Conservation (phyloP, 2,888 invertebrate species). For the Pteria penguin region DNA sequence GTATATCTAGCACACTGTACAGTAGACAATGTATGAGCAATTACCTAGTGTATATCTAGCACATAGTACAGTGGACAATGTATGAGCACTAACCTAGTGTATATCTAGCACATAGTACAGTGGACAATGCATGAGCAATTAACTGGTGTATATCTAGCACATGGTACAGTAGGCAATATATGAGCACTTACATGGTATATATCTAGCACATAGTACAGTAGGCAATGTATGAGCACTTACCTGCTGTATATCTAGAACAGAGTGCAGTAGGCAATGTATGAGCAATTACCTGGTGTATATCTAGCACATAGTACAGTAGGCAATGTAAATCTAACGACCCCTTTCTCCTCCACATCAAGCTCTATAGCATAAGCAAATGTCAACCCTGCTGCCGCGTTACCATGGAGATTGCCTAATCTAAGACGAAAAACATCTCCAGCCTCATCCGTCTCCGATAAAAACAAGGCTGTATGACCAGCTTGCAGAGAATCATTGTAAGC, state of each 20-base stretch:
- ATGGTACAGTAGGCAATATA: background rate
- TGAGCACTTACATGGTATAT: background rate
- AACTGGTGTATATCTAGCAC: background rate
- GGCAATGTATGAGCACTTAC: no score
- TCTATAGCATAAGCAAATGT: constrained; percentile 61
- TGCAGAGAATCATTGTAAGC: constrained; percentile 62
- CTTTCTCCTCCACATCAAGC: constrained; percentile 51
- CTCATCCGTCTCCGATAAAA: constrained; percentile 57
- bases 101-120: background rate
- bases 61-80: background rate
- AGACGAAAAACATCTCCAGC: constrained; percentile 64
- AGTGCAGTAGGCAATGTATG: background rate
- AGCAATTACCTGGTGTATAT: background rate
- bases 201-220: background rate
- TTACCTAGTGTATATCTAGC: background rate
- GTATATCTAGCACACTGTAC: background rate
- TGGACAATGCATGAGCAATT: no score
- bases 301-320: background rate
- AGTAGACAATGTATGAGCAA: background rate
- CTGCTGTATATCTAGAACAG: background rate
- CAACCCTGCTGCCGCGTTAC: constrained; percentile 52
- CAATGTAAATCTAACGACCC: background rate
- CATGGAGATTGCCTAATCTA: constrained; percentile 64
- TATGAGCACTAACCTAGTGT: background rate
- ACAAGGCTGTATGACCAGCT: constrained; percentile 58